Evolutionary conservation across 2,113 vertebrate genomes (phyloP), one percentile per base, ranked within the genome.

Genomic region (Stictonetta naevosa): DNA sequence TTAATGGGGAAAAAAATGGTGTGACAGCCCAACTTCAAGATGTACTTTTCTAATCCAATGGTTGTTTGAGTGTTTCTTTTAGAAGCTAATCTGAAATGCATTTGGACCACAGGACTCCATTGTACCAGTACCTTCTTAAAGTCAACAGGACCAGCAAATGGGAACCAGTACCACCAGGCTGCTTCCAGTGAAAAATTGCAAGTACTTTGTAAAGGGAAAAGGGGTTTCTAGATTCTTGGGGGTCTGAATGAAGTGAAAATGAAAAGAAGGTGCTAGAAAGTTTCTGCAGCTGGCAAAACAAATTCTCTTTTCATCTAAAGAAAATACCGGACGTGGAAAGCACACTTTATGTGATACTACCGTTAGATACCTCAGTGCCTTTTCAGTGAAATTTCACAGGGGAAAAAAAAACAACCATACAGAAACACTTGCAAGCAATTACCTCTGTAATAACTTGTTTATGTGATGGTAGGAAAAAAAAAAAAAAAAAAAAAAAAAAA

Each of bases 401-500:
- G 34, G 46, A 21, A 48, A 26, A 63, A 63, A 76, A 80, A 81
- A 46, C 0, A 0, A 40, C 69, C 44, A 2, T 4, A 38, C 64
- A 56, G 13, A 73, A 90, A 62, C 12, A 88, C 8, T 74, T 86
- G 29, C 25, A 75, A 75, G 6, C 18, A 40, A 63, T 9, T 59
- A 28, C 14, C 9, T n/a, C 23, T 36, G 2, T 13, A 72, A 0
- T 2, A 36, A 55, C 28, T 29, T 72, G 18, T 55, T 52, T 38
- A 31, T 14, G 6, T 22, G 12, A 2, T 21, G 7, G 4, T 17
- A 11, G 8, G 4, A 2, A 1, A 6, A 11, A 48, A 55, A 13
- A 13, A 2, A 1, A 3, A 8, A 38, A 46, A 16, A 11, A 44
- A 55, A 16, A 13, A 2, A 1, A 6, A 8, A 38, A 50, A n/a